These are phyloP conservation scores for Pyrochroa serraticornis DNA, from an alignment of 2,888 invertebrate genomes.

Conservation along the genomic window DNA sequence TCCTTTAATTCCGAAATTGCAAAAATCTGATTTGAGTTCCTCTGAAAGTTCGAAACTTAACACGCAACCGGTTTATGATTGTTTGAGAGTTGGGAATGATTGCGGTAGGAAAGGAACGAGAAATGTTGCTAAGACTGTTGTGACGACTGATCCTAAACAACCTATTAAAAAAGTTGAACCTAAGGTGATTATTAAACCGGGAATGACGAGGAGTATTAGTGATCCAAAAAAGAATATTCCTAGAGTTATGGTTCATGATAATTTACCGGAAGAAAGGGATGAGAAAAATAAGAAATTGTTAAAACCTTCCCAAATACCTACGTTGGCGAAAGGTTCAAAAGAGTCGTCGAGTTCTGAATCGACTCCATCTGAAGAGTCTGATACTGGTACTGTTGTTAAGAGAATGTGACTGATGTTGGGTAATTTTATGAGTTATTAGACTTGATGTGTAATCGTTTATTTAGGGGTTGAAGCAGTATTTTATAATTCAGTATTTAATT, in stretches of 20 bases:
- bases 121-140: slow-evolving; percentile 55
- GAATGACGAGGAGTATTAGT: slow-evolving; percentile 53
- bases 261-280: slow-evolving; percentile 37
- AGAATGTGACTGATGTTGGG: slow-evolving; percentile 29
- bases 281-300: slow-evolving; percentile 16
- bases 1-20: slow-evolving; percentile 60
- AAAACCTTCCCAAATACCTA: slow-evolving; percentile 54
- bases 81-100: slow-evolving; percentile 35
- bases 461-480: slow-evolving; percentile 32
- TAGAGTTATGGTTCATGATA: slow-evolving; percentile 58
- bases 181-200: slow-evolving; percentile 67
- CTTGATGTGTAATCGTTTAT: slow-evolving; percentile 12
- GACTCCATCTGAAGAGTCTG: slow-evolving; percentile 57
- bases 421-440: slow-evolving; percentile 20
- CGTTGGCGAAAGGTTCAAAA: slow-evolving; percentile 46
- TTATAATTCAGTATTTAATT: slow-evolving; percentile 33
- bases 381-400: slow-evolving; percentile 58
- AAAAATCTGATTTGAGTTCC: slow-evolving; percentile 35
- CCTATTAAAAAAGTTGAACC: slow-evolving; percentile 60
- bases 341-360: slow-evolving; percentile 64
- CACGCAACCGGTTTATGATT: slow-evolving; percentile 51
- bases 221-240: slow-evolving; percentile 56
- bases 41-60: slow-evolving; percentile 37
- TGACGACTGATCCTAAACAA: slow-evolving; percentile 60
- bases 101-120: slow-evolving; percentile 8